phyloP scores from a whole-genome alignment of 2,113 vertebrate genomes.

The Pavo muticus region DNA sequence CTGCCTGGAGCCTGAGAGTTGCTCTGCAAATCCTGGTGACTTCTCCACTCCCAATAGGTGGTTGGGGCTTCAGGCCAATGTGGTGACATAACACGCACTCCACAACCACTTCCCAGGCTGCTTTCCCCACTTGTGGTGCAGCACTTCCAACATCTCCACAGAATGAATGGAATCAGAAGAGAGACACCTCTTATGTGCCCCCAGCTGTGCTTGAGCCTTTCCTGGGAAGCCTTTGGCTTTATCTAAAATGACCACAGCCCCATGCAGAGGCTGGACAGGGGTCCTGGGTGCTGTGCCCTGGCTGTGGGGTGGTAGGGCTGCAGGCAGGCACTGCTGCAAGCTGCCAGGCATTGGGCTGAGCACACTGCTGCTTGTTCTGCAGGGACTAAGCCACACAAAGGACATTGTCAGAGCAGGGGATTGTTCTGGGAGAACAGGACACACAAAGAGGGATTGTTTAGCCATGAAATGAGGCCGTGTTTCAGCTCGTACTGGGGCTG shows the following conservation, averaged over 20 bases:
- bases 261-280: not conserved
- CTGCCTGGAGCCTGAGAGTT: slow-evolving; percentile 1
- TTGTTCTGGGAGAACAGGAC: slow-evolving; percentile 60
- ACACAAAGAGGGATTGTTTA: slow-evolving; percentile 68
- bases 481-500: slow-evolving; percentile 7
- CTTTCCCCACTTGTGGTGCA: not conserved
- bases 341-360: not conserved
- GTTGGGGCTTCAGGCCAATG: not conserved
- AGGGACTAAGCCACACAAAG: slow-evolving; percentile 58
- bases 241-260: not conserved
- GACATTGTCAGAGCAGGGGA: slow-evolving; percentile 62
- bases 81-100: not conserved
- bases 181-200: not conserved
- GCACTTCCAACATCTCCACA: accelerated
- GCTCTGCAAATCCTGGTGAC: not conserved
- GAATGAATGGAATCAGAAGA: not conserved
- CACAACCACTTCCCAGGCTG: not conserved
- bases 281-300: not conserved
- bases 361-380: not conserved
- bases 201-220: not conserved
- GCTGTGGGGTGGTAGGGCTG: not conserved
- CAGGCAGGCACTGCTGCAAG: not conserved
- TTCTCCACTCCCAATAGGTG: not conserved
- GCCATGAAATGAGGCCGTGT: slow-evolving; percentile 39
- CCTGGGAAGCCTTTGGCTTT: not conserved